Conservation (phyloP, 64 coral and sea anemone species). For the Astreopora myriophthalma region DNA sequence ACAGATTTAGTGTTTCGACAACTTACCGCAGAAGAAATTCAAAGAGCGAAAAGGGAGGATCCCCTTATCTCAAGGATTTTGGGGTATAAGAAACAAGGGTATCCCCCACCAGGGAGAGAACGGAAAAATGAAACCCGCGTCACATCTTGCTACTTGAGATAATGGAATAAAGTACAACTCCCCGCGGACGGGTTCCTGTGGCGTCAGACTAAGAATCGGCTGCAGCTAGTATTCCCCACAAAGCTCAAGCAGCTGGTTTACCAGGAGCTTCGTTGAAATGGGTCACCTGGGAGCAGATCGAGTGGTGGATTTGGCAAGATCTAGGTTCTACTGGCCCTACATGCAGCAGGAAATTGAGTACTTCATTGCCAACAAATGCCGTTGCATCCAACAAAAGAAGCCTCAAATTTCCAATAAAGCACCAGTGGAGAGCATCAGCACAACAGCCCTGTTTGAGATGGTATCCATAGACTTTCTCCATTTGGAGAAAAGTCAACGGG, state of each 20-base stretch:
- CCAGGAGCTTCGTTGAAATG: constrained; percentile 1
- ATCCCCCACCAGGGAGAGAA: not conserved
- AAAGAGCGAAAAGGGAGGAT: not conserved
- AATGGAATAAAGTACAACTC: constrained; percentile 9
- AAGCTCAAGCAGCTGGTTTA: not conserved
- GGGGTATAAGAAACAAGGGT: not conserved
- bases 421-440: not conserved
- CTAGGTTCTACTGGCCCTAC: constrained; percentile 18
- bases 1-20: not conserved
- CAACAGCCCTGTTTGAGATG: constrained; percentile 34
- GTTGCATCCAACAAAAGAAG: constrained; percentile 18
- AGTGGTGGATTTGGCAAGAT: not conserved
- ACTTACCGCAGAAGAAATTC: not conserved
- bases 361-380: not conserved
- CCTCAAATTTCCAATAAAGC: not conserved
- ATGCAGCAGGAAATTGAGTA: constrained; percentile 13
- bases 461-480: too few relatives aligned
- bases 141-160: not conserved
- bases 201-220: constrained; percentile 10
- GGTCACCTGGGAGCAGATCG: constrained; percentile 9
- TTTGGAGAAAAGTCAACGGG: too few relatives aligned
- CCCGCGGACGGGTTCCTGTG: not conserved
- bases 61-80: not conserved
- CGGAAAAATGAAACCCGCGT: constrained; percentile 6
- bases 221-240: constrained; percentile 28